phyloP scores from a whole-genome alignment of 2,113 vertebrate species.

The Mirounga angustirostris region DNA sequence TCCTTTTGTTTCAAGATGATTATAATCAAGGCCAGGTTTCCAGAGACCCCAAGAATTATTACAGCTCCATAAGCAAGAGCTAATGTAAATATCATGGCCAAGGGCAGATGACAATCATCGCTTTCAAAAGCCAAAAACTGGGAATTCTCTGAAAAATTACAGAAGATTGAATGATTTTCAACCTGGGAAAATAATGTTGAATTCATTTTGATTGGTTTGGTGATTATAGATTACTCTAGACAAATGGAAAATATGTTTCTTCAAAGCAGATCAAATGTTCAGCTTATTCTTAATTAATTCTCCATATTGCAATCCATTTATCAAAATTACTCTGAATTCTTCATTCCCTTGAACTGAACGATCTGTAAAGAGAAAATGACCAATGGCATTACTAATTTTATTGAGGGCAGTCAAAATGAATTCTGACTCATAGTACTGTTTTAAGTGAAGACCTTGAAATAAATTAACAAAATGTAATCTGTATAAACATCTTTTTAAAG shows the following conservation, averaged over 20 bases:
- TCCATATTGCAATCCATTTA: conserved; percentile 18
- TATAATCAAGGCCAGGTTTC: conserved; percentile 92
- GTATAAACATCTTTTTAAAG: conserved; percentile 10
- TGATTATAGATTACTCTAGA: background rate
- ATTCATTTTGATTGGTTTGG: conserved; percentile 83
- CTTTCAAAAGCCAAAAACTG: conserved; percentile 84
- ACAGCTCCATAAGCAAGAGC: conserved; percentile 92
- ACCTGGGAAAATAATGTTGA: conserved; percentile 70
- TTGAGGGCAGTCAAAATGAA: conserved; percentile 24
- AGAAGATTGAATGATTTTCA: conserved; percentile 84
- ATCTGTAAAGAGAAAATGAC: conserved; percentile 82
- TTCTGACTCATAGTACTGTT: conserved; percentile 23
- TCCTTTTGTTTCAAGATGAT: conserved; percentile 93
- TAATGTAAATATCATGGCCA: conserved; percentile 91
- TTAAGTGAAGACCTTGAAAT: conserved; percentile 52
- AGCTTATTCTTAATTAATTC: conserved; percentile 22
- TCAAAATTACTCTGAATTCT: conserved; percentile 48
- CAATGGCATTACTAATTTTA: conserved; percentile 59
- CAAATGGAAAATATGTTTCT: conserved; percentile 46
- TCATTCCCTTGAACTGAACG: conserved; percentile 68
- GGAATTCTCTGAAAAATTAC: conserved; percentile 85
- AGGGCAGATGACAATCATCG: conserved; percentile 88
- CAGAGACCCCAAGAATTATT: conserved; percentile 92
- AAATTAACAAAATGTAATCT: conserved; percentile 42
- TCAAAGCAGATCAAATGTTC: conserved; percentile 24